Conservation (phyloP, 2,797 vertebrate species). For the Chanos chanos region DNA sequence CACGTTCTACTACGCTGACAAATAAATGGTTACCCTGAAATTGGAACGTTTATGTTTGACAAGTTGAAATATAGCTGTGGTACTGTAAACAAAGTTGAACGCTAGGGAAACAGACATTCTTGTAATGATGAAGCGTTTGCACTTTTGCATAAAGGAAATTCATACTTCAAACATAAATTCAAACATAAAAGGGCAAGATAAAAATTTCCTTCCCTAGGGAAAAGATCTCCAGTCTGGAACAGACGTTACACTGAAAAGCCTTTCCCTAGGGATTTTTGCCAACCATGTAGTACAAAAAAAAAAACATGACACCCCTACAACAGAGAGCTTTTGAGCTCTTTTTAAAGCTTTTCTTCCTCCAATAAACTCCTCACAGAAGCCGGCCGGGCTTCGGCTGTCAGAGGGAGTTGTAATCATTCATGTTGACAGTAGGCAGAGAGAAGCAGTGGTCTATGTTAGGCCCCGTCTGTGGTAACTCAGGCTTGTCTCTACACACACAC, state of each 20-base stretch:
- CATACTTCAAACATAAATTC: too few species aligned
- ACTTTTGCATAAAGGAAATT: too few species aligned
- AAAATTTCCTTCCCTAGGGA: constrained; percentile 14
- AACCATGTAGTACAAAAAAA: constrained; percentile 41
- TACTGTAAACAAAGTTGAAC: too few species aligned
- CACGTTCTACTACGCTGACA: too few species aligned
- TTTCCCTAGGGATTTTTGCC: constrained; percentile 15
- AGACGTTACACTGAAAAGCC: constrained; percentile 27
- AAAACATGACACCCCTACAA: constrained; percentile 37
- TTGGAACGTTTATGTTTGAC: too few species aligned
- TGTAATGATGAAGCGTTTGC: too few species aligned
- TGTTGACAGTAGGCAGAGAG: constrained; percentile 28
- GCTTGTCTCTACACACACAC: constrained; percentile 1
- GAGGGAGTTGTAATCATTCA: constrained; percentile 43
- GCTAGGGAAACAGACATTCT: too few species aligned
- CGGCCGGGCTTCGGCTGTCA: constrained; percentile 33
- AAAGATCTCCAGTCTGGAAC: constrained; percentile 31
- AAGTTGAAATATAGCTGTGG: too few species aligned
- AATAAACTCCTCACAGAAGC: constrained; percentile 23
- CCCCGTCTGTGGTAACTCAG: not conserved
- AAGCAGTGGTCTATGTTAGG: constrained; percentile 29
- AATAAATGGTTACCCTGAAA: too few species aligned
- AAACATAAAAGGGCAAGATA: constrained; percentile 8
- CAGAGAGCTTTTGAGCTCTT: not conserved
- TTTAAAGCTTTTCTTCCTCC: not conserved